Evolutionary conservation across 1,140 invertebrate species (phyloP).

Genomic region (Lasioglossum albipes): DNA sequence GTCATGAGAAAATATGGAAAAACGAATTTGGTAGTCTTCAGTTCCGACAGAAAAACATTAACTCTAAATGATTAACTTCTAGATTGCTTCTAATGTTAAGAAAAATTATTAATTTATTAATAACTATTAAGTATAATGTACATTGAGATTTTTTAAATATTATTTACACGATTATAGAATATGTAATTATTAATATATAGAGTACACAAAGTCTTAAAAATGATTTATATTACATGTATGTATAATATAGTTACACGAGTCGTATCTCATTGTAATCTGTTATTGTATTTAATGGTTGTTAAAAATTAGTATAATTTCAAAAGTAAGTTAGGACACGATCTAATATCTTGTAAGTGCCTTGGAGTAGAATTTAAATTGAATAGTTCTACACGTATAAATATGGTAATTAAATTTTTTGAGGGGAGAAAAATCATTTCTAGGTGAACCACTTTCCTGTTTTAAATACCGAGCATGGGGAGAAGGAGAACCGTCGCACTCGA

Average conservation of each 20-base stretch:
- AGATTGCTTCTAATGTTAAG: neutral
- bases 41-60: neutral
- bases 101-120: neutral
- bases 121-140: neutral
- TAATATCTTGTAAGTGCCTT: neutral
- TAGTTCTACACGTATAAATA: neutral
- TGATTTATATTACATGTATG: too few species aligned
- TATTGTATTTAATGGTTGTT: too few species aligned
- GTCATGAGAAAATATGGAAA: slow-evolving; percentile 73
- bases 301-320: too few species aligned
- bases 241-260: too few species aligned
- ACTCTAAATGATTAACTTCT: neutral
- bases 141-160: too few species aligned
- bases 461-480: slow-evolving; percentile 84
- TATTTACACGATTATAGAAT: too few species aligned
- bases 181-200: too few species aligned
- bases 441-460: slow-evolving; percentile 79
- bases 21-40: slow-evolving; percentile 73
- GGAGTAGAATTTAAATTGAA: neutral
- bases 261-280: too few species aligned
- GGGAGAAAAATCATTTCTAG: neutral
- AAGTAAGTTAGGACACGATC: too few species aligned
- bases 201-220: too few species aligned
- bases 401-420: neutral
- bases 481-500: slow-evolving; percentile 80